Base-by-base conservation (phyloP, 1,140 invertebrate species). In the Drosophila kurseongensis region DNA sequence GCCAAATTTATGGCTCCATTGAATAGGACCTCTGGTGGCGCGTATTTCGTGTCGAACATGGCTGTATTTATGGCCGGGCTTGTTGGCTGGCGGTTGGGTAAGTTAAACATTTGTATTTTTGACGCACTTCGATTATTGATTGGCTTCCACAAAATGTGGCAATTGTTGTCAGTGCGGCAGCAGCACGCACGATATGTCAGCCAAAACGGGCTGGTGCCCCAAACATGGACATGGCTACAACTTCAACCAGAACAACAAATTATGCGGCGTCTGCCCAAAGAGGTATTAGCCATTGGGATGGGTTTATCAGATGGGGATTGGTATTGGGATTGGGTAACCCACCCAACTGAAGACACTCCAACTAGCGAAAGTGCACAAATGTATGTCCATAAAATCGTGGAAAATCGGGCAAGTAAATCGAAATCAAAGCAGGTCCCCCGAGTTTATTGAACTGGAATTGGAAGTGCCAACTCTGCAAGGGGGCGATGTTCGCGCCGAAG, bases 71-170 rank as follows among this genome's bases (percentile, higher is more conserved):
- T 65, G 35, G 50, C 5, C 42, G 36, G 6, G 9, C 27, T 23
- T 40, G 38, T 45, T 4, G 44, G 59, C 51, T 35, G 41, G 45
- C 12, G 45, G 51, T 60, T 52, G 44, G 61, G 58, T 66, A 71
- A 67, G 66, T 83, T 69, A 47, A 89, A 83, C 76, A 89, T 88
- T 88, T 89, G 76, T 89, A 67, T 63, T 61, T 56, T 90, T 90
- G 85, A 88, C 84, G 85, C 73, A 89, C 85, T 84, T 90, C 69
- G 80, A 38, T 84, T 89, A 89, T 89, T 90, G 84, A 89, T 89
- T 89, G 85, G 27, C 77, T 76, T 54, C 73, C 85, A 90, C 80
- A 80, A 90, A 90, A 89, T 90, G 84, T 89, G 85, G 80, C 80
- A 88, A 89, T 75, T 89, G 73, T 75, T 32, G 29, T 32, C 29